phyloP scores from a whole-genome alignment of 2,888 invertebrate genomes.

The Eupithecia dodoneata region DNA sequence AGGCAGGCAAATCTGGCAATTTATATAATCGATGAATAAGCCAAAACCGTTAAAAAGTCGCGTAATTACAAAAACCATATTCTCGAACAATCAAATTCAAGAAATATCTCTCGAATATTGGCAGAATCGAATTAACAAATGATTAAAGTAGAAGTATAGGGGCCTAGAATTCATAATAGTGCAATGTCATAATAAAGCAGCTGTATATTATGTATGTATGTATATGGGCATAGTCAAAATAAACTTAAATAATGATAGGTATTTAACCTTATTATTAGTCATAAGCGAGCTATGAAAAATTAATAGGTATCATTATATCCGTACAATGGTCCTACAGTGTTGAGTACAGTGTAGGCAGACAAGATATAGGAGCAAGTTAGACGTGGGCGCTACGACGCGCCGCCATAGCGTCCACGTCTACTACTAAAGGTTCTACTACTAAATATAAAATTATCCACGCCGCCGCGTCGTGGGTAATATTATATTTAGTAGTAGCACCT shows the following conservation, averaged over 20 bases:
- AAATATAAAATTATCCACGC: too few species aligned
- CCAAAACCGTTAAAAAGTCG: background rate
- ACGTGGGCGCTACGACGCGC: background rate
- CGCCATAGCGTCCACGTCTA: too few species aligned
- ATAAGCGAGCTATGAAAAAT: background rate
- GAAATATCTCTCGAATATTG: too few species aligned
- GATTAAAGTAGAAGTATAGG: too few species aligned
- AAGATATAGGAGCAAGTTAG: background rate
- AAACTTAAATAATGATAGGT: too few species aligned
- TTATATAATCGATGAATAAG: background rate
- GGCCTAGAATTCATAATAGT: too few species aligned
- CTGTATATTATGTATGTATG: too few species aligned
- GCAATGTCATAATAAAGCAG: too few species aligned
- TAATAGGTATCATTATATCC: background rate
- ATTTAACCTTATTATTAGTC: too few species aligned
- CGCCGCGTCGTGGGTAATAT: background rate
- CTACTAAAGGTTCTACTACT: too few species aligned
- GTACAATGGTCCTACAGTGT: background rate
- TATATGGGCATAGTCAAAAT: too few species aligned
- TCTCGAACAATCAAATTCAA: background rate
- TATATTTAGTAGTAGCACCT: background rate
- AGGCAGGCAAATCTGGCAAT: background rate
- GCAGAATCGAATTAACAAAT: too few species aligned
- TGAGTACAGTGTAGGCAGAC: background rate
- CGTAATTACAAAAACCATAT: background rate